Base-by-base conservation (phyloP, 2,888 invertebrate species). In the Phasia obesa region DNA sequence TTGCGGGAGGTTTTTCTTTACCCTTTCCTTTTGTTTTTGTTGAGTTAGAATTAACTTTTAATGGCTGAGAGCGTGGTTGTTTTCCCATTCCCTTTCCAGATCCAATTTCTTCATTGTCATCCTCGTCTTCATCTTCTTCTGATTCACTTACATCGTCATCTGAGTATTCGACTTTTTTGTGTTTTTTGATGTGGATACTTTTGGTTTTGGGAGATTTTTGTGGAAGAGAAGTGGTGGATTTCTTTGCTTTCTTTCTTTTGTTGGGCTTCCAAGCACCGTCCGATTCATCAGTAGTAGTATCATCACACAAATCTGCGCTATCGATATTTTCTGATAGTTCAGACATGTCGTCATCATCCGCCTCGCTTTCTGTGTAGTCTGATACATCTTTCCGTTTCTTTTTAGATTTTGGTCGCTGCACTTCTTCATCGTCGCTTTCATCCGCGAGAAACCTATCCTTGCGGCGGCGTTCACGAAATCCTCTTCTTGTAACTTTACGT, bases 311-410 rank as follows among this genome's bases (percentile, higher is more conserved):
- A 84, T 92, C 92, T 0, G 91, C 91, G 62, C 91, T 91, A 65
- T 92, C 90, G 38, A 92, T 85, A 71, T 92, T 91, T 60, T 91
- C 92, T 0, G 90, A 88, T 13, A 89, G 49, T 38, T 91, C 90
- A 0, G 90, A 90, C 0, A 87, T 86, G 23, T 89, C 89, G 0
- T 90, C 90, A 27, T 90, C 89, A 57, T 92, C 92, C 53, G 94
- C 94, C 65, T 94, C 94, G 67, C 93, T 93, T 70, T 94, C 94
- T 31, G 93, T 93, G 92, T 93, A 94, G 76, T 92, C 92, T 0
- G 93, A 92, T 51, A 91, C 91, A n/a, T 88, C 88, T 57, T 89
- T 91, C 3, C 88, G 87, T 85, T 93, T 92, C 73, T 93, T 93
- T 84, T 94, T 94, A 71, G 92, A 91, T 78, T 92, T 92, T 19